Evolutionary conservation across 2,797 vertebrate genomes (phyloP), one percentile per base, ranked within the genome.

Genomic region (Phylloscopus collybita): DNA sequence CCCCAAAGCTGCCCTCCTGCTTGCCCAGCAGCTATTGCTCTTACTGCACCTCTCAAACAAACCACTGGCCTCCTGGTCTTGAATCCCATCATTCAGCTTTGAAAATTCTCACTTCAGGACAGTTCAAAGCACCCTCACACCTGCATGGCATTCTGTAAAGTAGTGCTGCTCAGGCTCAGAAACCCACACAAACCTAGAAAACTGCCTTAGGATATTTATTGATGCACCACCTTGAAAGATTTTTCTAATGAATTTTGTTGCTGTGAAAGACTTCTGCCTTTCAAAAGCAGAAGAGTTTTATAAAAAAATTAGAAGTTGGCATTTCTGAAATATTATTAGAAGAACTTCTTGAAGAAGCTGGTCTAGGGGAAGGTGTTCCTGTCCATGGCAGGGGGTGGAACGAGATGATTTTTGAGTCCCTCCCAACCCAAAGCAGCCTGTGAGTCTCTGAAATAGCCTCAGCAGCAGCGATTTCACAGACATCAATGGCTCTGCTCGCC

Each of bases 241-340:
- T 69, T 71, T 88, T 72, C 78, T 60, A 89, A 74, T n/a, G 18
- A 49, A 23, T 65, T 40, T 59, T 79, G 36, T 72, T 91, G 84
- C 89, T 51, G 36, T 49, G 79, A 69, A 79, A 93, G 80, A 54
- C 11, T 40, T 36, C 4, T 6, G 26, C 69, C 59, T 74, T 71
- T 51, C 59, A 72, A 73, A 90, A 85, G 44, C 30, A 40, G 14
- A 17, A 32, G 47, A 78, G 15, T 56, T 72, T 45, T 70, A 65
- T 62, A 18, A 75, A 78, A 72, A 85, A 95, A 83, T 74, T 94
- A 70, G 67, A 93, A 93, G 93, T 47, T 71, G 83, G 57, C 73
- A 29, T 38, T 73, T 94, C 96, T 95, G 82, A 96, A 94, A 78
- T 72, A 74, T 67, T 61, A 91, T 84, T 79, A 96, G 92, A 97